Percentiles rank a stretch among this genome's conserved stretches.
phyloP scores from a whole-genome alignment of 2,888 invertebrate species.

The Drosophila lacicola region DNA sequence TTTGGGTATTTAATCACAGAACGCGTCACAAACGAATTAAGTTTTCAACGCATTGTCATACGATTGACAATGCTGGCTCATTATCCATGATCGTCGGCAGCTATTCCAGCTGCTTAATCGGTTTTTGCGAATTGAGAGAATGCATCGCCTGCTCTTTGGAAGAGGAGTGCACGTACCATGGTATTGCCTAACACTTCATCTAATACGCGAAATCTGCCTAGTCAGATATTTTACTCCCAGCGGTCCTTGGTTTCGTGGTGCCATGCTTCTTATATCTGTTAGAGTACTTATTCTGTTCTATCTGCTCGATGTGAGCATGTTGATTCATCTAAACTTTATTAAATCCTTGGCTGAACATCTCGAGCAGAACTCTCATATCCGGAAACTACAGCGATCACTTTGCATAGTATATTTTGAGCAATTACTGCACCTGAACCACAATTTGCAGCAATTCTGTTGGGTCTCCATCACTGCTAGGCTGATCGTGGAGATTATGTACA shows the following conservation, averaged over 20 bases:
- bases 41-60: not conserved
- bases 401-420: conserved; percentile 16
- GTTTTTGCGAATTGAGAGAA: not conserved
- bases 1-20: not conserved
- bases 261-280: not conserved
- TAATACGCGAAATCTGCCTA: not conserved
- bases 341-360: not conserved
- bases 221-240: not conserved
- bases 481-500: not conserved
- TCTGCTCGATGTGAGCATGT: conserved; percentile 6
- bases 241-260: accelerated
- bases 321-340: not conserved
- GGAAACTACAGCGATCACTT: not conserved
- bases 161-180: conserved; percentile 3
- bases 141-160: conserved; percentile 10
- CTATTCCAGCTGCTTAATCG: not conserved
- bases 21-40: not conserved
- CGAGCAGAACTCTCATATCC: accelerated
- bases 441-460: conserved; percentile 8
- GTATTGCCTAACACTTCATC: not conserved
- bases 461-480: not conserved
- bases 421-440: not conserved
- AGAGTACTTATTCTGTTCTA: not conserved
- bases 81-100: not conserved
- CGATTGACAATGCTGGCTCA: not conserved